A percentile compares a stretch with the other conserved stretches of the same genome.
phyloP scores from a whole-genome alignment of 2,888 invertebrate genomes.

The Notodonta dromedarius region DNA sequence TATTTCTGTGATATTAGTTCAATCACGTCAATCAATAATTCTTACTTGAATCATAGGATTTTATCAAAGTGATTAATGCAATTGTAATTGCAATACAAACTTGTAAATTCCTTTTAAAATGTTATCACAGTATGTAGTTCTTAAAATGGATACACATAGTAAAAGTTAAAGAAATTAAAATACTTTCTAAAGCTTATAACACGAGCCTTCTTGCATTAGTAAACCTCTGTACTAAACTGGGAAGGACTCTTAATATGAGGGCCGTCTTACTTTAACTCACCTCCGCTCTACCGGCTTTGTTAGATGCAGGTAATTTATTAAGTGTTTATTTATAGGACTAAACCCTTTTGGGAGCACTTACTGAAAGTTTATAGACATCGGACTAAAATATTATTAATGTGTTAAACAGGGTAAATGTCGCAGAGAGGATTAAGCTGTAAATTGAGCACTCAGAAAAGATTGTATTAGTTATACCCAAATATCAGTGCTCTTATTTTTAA shows the following conservation, averaged over 20 bases:
- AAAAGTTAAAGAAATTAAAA: conserved; percentile 11
- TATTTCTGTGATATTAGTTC: no score
- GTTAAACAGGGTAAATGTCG: not conserved
- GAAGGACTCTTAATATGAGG: conserved; percentile 46
- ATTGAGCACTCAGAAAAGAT: not conserved
- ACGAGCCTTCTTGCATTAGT: conserved; percentile 35
- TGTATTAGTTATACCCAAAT: no score
- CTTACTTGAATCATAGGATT: no score
- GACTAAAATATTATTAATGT: not conserved
- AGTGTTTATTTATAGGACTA: conserved; percentile 25
- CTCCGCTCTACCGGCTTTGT: conserved; percentile 29
- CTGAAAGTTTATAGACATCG: not conserved
- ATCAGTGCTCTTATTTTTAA: no score
- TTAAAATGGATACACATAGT: no score
- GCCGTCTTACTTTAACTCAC: conserved; percentile 46
- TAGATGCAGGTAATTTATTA: conserved; percentile 28
- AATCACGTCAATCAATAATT: no score
- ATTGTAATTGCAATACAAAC: no score
- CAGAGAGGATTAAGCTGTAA: conserved; percentile 4
- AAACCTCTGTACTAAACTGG: conserved; percentile 30
- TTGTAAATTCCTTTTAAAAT: no score
- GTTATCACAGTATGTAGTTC: no score
- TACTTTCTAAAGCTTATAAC: conserved; percentile 25
- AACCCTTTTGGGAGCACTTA: conserved; percentile 17
- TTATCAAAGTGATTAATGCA: no score